Percentiles rank a stretch among this genome's conserved stretches.
phyloP scores from a whole-genome alignment of 2,113 vertebrate genomes.

The Lethenteron reissneri region DNA sequence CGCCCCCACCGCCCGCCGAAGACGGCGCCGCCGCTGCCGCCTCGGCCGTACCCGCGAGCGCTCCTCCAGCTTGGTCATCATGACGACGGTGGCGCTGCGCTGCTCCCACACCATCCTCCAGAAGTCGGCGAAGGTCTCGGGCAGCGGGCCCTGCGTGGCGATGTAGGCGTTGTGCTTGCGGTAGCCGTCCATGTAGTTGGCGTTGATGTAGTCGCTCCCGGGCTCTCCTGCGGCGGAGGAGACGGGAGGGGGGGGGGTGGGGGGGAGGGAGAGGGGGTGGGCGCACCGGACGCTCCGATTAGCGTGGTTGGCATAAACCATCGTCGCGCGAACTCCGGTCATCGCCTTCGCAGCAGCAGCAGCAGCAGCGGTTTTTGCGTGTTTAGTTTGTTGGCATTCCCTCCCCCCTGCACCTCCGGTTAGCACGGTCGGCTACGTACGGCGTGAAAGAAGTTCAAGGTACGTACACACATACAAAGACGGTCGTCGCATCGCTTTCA shows the following conservation, averaged over 20 bases:
- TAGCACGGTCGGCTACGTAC: too few species aligned
- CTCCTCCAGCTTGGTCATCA: constrained; percentile 95
- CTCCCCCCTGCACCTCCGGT: too few species aligned
- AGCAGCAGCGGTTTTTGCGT: too few species aligned
- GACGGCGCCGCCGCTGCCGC: too few species aligned
- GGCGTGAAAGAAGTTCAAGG: too few species aligned
- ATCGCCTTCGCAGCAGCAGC: too few species aligned
- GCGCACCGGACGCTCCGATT: not conserved
- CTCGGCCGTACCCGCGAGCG: constrained; percentile 48
- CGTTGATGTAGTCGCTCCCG: constrained; percentile 87
- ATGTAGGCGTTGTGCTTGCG: constrained; percentile 95
- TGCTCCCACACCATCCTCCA: constrained; percentile 99
- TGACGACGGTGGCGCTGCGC: constrained; percentile 73
- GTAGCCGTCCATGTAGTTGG: constrained; percentile 96
- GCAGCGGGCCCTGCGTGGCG: constrained; percentile 74
- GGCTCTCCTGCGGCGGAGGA: constrained; percentile 41
- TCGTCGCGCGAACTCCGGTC: too few species aligned
- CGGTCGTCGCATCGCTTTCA: too few species aligned
- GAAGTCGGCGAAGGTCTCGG: constrained; percentile 89
- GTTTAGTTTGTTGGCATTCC: too few species aligned
- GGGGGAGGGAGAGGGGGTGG: not conserved
- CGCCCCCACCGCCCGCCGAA: too few species aligned
- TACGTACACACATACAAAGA: too few species aligned
- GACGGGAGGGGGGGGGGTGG: not conserved
- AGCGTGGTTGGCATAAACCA: too few species aligned